These are phyloP conservation scores for Poecilus cupreus DNA, from an alignment of 2,888 invertebrate species.

Conservation along the genomic window DNA sequence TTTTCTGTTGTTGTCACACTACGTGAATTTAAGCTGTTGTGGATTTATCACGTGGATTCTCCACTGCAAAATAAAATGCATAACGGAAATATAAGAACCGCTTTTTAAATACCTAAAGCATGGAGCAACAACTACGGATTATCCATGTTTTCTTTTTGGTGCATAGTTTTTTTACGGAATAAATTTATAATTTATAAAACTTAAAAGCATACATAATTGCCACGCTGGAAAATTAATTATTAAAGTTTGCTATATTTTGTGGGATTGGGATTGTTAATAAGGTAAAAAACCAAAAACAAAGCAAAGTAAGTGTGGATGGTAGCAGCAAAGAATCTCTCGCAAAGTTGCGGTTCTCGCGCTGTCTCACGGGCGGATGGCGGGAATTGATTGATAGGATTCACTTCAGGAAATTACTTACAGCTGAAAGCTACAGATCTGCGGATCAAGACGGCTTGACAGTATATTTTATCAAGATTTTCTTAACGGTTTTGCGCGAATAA, in stretches of 20 bases:
- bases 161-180: no score
- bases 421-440: constrained; percentile 58
- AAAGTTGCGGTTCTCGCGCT: background rate
- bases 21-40: constrained; percentile 31
- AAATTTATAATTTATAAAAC: no score
- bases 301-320: background rate
- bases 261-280: no score
- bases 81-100: background rate
- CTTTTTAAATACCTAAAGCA: background rate
- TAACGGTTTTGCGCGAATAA: constrained; percentile 50
- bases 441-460: constrained; percentile 59
- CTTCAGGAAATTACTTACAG: constrained; percentile 57
- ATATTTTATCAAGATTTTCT: constrained; percentile 58
- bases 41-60: constrained; percentile 25
- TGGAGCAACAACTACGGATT: background rate
- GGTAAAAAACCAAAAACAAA: no score
- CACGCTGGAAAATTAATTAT: no score
- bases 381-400: constrained; percentile 58
- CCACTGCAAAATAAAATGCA: background rate
- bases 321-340: no score
- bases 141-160: background rate
- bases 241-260: no score
- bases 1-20: constrained; percentile 20
- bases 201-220: no score
- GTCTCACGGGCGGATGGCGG: background rate